Base-by-base conservation (phyloP, 2,888 invertebrate genomes). In the Brenthis ino region DNA sequence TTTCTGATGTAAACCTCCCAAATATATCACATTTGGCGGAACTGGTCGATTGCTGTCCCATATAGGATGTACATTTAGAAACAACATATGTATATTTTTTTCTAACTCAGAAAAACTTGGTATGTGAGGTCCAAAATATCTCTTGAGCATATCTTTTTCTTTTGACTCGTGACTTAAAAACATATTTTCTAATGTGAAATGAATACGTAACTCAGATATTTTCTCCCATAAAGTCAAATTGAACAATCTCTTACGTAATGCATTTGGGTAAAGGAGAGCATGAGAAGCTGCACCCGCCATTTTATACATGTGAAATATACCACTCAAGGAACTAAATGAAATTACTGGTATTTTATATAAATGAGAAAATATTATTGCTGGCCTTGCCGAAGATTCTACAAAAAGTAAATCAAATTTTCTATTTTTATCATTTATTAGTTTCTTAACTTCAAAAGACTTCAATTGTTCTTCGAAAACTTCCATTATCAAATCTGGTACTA, bases 1-100 rank as follows among this genome's bases (percentile, higher is more conserved):
- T 24, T 77, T 77, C 51, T 84, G 78, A 67, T 89, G 89, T 58
- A 87, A 77, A n/a, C 89, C 90, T 47, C 90, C 89, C 65, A 89
- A 81, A 64, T 83, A 84, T 5, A 92, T 71, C 12, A 88, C 77
- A 69, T 80, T 82, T 0, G 91, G 87, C 6, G 89, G 82, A 6
- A 85, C 76, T 2, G 93, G 91, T 16, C 85, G 77, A 57, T 83
- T 82, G 0, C 74, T 77, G 48, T 80, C 81, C 77, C 85, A 85
- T 13, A 87, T 71, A 0, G 85, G 85, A 77, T 93, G 82, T 1
- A 80, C 76, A 70, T 93, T 93, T 1, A 89, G 53, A 71, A 93
- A 84, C 20, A 91, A 54, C 80, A 92, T 77, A 55, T 86, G 84
- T n/a, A 86, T 77, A 64, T 80, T 80, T n/a, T 80, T 74, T 16